Evolutionary conservation across 2,113 vertebrate species (phyloP).

Genomic region (Coturnix japonica): DNA sequence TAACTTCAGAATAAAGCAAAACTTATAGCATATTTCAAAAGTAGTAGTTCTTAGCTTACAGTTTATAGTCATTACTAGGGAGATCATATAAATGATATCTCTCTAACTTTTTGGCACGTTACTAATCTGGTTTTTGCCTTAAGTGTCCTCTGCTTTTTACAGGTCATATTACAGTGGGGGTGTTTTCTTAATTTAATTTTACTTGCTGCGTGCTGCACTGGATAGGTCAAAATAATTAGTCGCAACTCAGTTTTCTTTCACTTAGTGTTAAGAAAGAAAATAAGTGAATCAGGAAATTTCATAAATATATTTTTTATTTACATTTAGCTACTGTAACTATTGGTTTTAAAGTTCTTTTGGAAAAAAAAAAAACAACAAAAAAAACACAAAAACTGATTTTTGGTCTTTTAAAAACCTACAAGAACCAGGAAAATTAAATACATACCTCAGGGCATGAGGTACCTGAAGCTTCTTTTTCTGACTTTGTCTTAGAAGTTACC

Average conservation of each 20-base stretch:
- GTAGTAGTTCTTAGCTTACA: neutral
- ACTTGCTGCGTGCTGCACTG: neutral
- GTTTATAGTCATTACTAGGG: neutral
- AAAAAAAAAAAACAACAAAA: neutral
- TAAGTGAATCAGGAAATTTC: neutral
- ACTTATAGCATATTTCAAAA: neutral
- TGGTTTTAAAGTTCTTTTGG: neutral
- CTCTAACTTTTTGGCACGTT: neutral
- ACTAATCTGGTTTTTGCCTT: neutral
- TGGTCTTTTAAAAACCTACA: too few species aligned
- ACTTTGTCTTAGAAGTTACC: neutral
- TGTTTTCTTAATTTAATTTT: neutral
- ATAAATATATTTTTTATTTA: neutral
- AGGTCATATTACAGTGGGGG: neutral
- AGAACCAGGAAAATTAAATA: too few species aligned
- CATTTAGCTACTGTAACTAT: neutral
- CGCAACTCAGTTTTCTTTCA: neutral
- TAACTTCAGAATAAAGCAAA: neutral
- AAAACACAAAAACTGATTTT: too few species aligned
- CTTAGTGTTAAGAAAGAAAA: neutral
- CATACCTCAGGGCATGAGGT: neutral
- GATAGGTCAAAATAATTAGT: neutral
- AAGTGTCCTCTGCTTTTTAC: rapidly evolving
- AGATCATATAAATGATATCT: neutral
- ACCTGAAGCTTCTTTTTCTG: neutral